Conservation (phyloP, 2,113 vertebrate species). For the Pseudopodoces humilis region DNA sequence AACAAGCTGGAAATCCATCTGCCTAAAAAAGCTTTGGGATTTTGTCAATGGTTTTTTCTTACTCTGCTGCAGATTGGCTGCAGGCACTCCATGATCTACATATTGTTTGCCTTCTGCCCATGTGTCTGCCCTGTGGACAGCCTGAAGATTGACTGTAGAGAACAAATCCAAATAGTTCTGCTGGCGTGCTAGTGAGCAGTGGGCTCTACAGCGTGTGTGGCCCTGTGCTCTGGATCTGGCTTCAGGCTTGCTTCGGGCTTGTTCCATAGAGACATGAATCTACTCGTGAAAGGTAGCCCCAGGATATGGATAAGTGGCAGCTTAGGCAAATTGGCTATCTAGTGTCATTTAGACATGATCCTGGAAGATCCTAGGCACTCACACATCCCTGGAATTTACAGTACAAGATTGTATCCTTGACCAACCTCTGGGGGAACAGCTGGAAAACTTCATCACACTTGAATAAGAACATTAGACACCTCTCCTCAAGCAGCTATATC, state of each 20-base stretch:
- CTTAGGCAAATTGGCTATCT: background rate
- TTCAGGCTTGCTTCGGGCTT: background rate
- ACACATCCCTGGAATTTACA: background rate
- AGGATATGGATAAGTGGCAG: background rate
- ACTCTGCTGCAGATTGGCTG: background rate
- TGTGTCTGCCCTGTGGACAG: background rate
- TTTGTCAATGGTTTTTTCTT: background rate
- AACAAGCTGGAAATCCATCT: background rate
- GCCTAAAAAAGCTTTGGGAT: background rate
- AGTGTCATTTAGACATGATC: background rate
- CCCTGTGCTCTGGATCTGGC: background rate
- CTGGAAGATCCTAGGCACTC: background rate
- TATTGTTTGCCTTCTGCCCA: background rate
- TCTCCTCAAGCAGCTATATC: background rate
- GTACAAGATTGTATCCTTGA: accelerated
- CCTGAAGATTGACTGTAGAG: background rate
- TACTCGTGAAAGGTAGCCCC: background rate
- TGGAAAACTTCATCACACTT: background rate
- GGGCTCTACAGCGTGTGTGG: background rate
- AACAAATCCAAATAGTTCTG: background rate
- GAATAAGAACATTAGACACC: background rate
- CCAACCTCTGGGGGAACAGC: background rate
- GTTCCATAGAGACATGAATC: background rate
- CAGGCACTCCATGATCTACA: background rate
- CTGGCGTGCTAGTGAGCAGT: background rate